Evolutionary conservation across 2,888 invertebrate species (phyloP).

Genomic region (Protodeltote pygarga): DNA sequence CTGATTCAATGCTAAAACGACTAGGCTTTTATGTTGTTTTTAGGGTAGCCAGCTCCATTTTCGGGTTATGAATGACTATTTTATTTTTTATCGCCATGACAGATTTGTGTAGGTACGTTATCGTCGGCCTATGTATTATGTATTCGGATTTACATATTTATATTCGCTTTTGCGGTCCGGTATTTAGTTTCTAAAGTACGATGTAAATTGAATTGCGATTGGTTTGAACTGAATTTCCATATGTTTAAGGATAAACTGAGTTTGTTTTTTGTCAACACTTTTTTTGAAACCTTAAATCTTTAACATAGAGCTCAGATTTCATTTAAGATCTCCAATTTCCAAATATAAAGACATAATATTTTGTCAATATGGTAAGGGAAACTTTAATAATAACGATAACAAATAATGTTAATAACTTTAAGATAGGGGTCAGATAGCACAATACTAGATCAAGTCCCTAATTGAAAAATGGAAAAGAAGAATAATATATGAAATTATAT

Average conservation of each 20-base stretch:
- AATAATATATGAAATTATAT: no score
- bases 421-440: no score
- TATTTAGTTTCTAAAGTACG: conserved; percentile 24
- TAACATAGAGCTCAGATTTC: no score
- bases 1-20: conserved; percentile 66
- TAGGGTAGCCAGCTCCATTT: conserved; percentile 52
- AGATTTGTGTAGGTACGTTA: conserved; percentile 34
- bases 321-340: no score
- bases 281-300: no score
- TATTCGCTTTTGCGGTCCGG: conserved; percentile 19
- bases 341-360: no score
- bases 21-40: conserved; percentile 59
- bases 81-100: conserved; percentile 43
- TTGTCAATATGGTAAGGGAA: no score
- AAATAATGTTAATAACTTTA: no score
- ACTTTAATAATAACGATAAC: no score
- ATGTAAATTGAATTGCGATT: conserved; percentile 34
- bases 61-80: conserved; percentile 47
- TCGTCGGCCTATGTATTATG: conserved; percentile 36
- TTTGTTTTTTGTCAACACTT: neutral
- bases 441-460: no score
- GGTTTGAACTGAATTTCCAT: conserved; percentile 13
- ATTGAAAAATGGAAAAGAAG: no score
- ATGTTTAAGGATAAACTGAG: neutral
- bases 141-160: conserved; percentile 28